Percentiles rank a stretch among this genome's conserved stretches.
Conservation (phyloP, 1,140 invertebrate genomes). For the Maniola jurtina region DNA sequence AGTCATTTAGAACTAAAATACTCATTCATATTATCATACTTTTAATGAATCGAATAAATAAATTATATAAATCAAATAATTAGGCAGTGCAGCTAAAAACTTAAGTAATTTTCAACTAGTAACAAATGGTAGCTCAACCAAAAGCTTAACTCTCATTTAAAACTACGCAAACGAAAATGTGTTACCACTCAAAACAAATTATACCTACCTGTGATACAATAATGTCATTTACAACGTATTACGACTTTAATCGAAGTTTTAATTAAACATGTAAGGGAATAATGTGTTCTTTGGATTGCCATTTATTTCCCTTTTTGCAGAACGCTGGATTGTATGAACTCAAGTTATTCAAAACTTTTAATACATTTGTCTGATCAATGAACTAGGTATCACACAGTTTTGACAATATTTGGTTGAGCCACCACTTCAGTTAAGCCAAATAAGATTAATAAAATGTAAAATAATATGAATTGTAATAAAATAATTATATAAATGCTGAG, state of each 20-base stretch:
- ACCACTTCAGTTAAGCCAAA: background rate
- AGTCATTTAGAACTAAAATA: constrained; percentile 28
- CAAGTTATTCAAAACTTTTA: background rate
- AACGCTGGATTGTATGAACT: background rate
- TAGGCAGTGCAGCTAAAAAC: background rate
- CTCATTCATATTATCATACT: constrained; percentile 16
- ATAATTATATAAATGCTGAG: constrained; percentile 8
- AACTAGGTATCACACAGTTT: background rate
- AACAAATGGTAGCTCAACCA: constrained; percentile 8
- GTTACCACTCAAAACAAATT: background rate
- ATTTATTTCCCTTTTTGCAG: no score
- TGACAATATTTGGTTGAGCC: constrained; percentile 12
- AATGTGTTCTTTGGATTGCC: no score
- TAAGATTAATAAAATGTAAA: constrained; percentile 12
- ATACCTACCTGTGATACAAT: background rate
- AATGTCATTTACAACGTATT: no score
- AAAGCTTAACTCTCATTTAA: background rate
- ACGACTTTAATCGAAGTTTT: no score
- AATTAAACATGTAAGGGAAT: no score
- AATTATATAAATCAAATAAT: background rate
- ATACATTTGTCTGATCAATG: background rate
- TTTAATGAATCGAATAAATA: constrained; percentile 15
- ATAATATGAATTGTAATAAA: constrained; percentile 19
- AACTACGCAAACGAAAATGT: constrained; percentile 1
- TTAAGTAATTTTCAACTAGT: background rate